Evolutionary conservation across 2,797 vertebrate genomes (phyloP).

Genomic region (Euphonia xanthogaster): DNA sequence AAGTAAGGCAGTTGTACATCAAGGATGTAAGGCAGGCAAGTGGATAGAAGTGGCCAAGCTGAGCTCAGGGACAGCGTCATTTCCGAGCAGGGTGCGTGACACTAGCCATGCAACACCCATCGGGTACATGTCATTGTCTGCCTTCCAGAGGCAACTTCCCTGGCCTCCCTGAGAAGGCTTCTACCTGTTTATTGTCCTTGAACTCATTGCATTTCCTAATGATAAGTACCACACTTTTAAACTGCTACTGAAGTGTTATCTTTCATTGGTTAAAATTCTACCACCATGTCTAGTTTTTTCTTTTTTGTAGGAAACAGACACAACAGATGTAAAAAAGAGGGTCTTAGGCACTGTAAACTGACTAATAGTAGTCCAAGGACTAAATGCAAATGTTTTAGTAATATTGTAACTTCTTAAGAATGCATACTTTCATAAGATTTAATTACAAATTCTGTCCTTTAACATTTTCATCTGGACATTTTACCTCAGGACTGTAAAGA

Average conservation of each 20-base stretch:
- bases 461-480: neutral
- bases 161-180: neutral
- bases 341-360: neutral
- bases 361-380: neutral
- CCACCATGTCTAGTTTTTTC: rapidly evolving
- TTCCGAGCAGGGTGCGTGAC: neutral
- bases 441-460: neutral
- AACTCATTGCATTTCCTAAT: neutral
- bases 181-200: neutral
- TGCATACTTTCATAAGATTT: neutral
- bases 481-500: neutral
- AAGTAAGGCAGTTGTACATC: neutral
- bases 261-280: neutral
- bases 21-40: rapidly evolving
- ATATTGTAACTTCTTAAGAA: neutral
- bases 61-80: neutral
- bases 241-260: neutral
- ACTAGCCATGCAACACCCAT: neutral
- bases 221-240: neutral
- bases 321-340: neutral
- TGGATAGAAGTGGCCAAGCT: neutral
- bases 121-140: neutral
- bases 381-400: neutral
- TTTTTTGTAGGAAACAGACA: neutral
- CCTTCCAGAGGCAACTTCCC: neutral